Evolutionary conservation across 2,113 vertebrate genomes (phyloP), one percentile per base, ranked within the genome.

Genomic region (Montifringilla adamsi): DNA sequence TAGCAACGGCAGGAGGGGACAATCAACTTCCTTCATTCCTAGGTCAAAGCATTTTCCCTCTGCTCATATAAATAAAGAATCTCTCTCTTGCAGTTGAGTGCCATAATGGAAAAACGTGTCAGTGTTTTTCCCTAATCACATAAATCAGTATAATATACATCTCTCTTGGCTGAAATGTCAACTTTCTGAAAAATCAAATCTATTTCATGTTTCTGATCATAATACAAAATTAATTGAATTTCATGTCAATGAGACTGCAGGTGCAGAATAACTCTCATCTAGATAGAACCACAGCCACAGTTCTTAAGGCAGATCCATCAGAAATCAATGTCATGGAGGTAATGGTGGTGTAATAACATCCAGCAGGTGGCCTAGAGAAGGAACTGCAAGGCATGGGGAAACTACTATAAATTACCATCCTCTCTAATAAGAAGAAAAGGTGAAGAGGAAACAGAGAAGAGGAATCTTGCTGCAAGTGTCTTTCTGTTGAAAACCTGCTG

Each of bases 151-250:
- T 41, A 81, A 72, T 56, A 84, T 26, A 87, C 44, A 75, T 44
- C 39, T 84, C 73, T 72, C 76, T 63, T 63, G 35, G 47, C 60
- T 94, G 76, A 74, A 92, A 91, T 68, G 72, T 64, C 73, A 89
- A 2, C 73, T 70, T 78, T 41, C 73, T 75, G 56, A 64, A 84
- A 94, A 89, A 93, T 87, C 44, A 84, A 84, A 91, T 94, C 49
- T 78, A 64, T 84, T 81, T 58, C 15, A 30, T 52, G 28, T 75
- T 94, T 93, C 73, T 87, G 69, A 73, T 94, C 44, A 68, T 64
- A 89, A 82, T 69, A 64, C 22, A 70, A 77, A 91, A 84, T 70
- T 92, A 94, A 93, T 78, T 78, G 5, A 75, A 91, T 89, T 91
- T 90, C 41, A 39, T 47, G 58, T 63, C 80, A 84, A 17, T 87